Conservation (phyloP, 2,113 vertebrate genomes). For the Motacilla alba region DNA sequence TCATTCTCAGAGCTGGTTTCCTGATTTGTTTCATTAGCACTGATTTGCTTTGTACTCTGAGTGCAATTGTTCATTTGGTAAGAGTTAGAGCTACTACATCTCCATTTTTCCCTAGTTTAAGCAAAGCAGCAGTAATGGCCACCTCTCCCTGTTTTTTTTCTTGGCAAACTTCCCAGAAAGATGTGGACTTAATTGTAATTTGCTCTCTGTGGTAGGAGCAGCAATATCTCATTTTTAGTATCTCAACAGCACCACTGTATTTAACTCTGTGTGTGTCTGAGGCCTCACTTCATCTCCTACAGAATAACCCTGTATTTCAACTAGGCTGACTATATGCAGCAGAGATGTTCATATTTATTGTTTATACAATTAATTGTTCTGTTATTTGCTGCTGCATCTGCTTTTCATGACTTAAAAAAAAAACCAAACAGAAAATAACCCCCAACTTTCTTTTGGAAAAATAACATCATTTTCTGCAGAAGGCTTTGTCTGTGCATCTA, state of each 20-base stretch:
- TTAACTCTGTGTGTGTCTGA: background rate
- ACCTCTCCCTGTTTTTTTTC: background rate
- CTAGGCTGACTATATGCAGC: background rate
- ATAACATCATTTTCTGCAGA: background rate
- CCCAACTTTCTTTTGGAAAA: background rate
- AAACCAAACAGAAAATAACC: accelerated
- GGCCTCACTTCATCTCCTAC: background rate
- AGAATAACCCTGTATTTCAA: background rate
- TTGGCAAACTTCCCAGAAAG: constrained; percentile 37
- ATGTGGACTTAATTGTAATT: constrained; percentile 9
- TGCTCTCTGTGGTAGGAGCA: background rate
- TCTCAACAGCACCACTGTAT: background rate
- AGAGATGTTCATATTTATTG: background rate
- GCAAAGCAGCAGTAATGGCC: background rate
- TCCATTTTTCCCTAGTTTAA: background rate
- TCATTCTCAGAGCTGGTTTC: background rate
- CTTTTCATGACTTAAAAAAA: background rate
- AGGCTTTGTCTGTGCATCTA: background rate
- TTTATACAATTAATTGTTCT: background rate
- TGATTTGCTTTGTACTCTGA: background rate
- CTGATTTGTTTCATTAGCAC: background rate
- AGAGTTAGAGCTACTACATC: background rate
- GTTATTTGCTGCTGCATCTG: background rate
- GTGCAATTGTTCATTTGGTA: background rate
- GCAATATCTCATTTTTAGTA: background rate